These are phyloP conservation scores for Neodiprion fabricii DNA, from an alignment of 1,140 invertebrate species.

Conservation along the genomic window DNA sequence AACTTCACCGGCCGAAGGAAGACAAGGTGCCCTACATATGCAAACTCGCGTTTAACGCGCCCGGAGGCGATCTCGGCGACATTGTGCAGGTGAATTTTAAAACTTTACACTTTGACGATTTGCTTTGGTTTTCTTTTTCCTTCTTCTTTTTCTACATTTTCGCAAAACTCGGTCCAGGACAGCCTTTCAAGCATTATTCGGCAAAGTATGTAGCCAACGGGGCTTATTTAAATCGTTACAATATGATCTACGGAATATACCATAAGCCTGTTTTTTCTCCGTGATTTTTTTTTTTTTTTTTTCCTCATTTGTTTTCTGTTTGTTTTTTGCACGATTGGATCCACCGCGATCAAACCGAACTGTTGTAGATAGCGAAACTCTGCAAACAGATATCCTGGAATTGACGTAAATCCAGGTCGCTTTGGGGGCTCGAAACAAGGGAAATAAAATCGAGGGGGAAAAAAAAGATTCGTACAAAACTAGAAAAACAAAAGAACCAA, in stretches of 20 bases:
- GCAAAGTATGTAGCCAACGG: too few species aligned
- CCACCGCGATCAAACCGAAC: too few species aligned
- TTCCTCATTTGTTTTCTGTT: background rate
- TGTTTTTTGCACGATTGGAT: too few species aligned
- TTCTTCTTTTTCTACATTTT: background rate
- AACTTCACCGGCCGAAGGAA: constrained; percentile 81
- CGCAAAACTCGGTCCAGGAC: background rate
- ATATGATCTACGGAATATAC: too few species aligned
- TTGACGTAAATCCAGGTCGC: constrained; percentile 2
- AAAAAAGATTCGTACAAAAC: too few species aligned
- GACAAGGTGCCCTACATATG: constrained; percentile 85
- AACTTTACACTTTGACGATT: background rate
- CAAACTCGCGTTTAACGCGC: constrained; percentile 84
- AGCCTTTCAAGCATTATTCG: background rate
- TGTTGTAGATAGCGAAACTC: background rate
- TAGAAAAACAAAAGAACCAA: too few species aligned
- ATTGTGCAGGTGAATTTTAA: constrained; percentile 75
- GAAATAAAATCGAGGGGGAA: background rate
- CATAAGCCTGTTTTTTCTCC: too few species aligned
- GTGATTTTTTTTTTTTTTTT: background rate
- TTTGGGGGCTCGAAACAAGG: background rate
- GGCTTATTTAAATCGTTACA: too few species aligned
- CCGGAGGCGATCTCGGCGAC: constrained; percentile 82
- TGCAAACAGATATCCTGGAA: background rate
- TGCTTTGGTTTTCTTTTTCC: too few species aligned